phyloP scores from a whole-genome alignment of 1,140 invertebrate genomes.

The Bombus balteatus region DNA sequence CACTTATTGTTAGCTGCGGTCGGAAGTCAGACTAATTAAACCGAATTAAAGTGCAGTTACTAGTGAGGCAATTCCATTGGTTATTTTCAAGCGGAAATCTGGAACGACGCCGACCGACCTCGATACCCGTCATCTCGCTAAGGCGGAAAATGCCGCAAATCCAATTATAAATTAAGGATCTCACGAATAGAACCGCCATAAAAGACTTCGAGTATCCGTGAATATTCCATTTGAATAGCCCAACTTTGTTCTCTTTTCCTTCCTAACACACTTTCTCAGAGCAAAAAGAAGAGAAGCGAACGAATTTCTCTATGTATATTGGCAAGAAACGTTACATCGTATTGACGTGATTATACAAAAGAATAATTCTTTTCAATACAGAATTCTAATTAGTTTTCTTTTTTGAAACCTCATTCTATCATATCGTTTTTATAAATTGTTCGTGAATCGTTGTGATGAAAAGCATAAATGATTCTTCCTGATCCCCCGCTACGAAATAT shows the following conservation, averaged over 20 bases:
- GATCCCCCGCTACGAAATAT: not conserved
- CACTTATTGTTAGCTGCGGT: not conserved
- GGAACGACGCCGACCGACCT: constrained; percentile 41
- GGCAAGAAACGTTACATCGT: not conserved
- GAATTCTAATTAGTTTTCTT: not conserved
- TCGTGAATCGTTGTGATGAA: not conserved
- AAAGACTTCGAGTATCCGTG: constrained; percentile 25
- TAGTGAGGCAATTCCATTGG: constrained; percentile 31
- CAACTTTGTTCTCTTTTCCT: constrained; percentile 34
- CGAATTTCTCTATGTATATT: not conserved
- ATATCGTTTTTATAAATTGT: not conserved
- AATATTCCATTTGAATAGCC: constrained; percentile 17
- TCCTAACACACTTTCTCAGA: not conserved
- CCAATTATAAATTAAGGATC: constrained; percentile 54
- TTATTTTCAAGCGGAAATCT: constrained; percentile 53
- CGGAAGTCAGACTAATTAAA: constrained; percentile 30
- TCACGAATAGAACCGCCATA: constrained; percentile 31
- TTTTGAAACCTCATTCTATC: not conserved
- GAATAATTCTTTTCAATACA: not conserved
- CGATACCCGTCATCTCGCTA: constrained; percentile 42
- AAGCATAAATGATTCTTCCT: not conserved
- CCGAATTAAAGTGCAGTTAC: constrained; percentile 39
- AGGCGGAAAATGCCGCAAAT: constrained; percentile 47
- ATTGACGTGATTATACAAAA: not conserved
- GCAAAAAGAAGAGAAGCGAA: not conserved